Percentiles rank a stretch among this genome's conserved stretches.
Evolutionary conservation across 2,113 vertebrate genomes (phyloP).

Genomic region (Brachypteracias leptosomus): DNA sequence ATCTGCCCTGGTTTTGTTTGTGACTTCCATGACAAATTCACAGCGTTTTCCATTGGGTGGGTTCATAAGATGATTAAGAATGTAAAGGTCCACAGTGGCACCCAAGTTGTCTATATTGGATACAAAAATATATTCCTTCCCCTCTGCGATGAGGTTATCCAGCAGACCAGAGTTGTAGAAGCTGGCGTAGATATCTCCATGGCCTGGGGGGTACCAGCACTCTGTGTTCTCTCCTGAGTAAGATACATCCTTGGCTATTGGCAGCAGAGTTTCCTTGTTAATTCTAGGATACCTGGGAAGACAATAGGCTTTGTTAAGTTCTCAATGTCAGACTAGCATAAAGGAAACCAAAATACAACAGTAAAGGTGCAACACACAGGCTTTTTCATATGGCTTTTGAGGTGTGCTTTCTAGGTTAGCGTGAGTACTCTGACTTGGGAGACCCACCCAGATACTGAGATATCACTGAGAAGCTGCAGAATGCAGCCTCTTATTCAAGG

Average conservation of each 20-base stretch:
- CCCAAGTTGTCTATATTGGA: constrained; percentile 99
- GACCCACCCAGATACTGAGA: not conserved
- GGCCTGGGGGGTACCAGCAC: constrained; percentile 95
- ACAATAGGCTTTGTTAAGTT: not conserved
- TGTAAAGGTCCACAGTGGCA: constrained; percentile 95
- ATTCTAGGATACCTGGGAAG: constrained; percentile 89
- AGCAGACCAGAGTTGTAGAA: constrained; percentile 93
- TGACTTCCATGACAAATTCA: constrained; percentile 99
- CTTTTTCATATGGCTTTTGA: not conserved
- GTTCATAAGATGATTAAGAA: constrained; percentile 94
- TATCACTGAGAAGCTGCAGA: not conserved
- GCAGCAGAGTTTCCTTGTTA: constrained; percentile 95
- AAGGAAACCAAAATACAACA: not conserved
- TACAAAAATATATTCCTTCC: constrained; percentile 97
- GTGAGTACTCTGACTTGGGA: not conserved
- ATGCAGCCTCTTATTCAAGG: not conserved
- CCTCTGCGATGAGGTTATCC: constrained; percentile 84
- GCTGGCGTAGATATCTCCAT: constrained; percentile 94
- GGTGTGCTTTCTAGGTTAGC: not conserved
- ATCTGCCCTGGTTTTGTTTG: constrained; percentile 94
- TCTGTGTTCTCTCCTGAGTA: constrained; percentile 86
- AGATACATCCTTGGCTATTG: constrained; percentile 85
- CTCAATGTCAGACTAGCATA: not conserved
- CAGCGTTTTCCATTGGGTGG: constrained; percentile 88
- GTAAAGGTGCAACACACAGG: not conserved